A percentile compares a stretch with the other conserved stretches of the same genome.
phyloP scores from a whole-genome alignment of 1,140 invertebrate species.

The Drosophila ananassae region DNA sequence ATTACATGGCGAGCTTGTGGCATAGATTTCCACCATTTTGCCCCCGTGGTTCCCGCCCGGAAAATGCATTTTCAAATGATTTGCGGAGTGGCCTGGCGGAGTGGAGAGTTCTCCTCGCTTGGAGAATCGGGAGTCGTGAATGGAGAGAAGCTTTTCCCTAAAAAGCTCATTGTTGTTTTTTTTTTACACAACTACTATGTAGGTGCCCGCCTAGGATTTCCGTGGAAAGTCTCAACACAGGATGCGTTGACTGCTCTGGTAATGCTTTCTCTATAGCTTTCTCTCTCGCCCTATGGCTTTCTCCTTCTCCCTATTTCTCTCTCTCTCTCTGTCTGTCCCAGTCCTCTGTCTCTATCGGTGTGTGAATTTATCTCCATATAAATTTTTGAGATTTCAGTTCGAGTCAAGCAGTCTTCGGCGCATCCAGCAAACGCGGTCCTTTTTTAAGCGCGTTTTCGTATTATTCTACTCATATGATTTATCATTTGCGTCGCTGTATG shows the following conservation, averaged over 20 bases:
- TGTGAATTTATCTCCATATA: background rate
- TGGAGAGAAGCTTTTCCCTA: constrained; percentile 14
- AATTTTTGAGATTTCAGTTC: constrained; percentile 67
- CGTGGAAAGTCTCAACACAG: constrained; percentile 61
- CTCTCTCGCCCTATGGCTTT: constrained; percentile 39
- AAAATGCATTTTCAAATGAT: constrained; percentile 60
- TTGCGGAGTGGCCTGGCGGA: constrained; percentile 9
- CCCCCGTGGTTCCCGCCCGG: background rate
- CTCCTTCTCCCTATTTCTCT: constrained; percentile 30
- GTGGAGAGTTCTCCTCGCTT: constrained; percentile 34
- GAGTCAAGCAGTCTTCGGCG: constrained; percentile 84
- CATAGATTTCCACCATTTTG: constrained; percentile 35
- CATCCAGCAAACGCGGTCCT: constrained; percentile 84
- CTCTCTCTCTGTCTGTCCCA: constrained; percentile 36
- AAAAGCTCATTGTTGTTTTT: background rate
- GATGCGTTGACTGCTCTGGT: constrained; percentile 52
- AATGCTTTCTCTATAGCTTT: constrained; percentile 1
- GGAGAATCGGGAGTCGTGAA: constrained; percentile 38
- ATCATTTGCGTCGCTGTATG: constrained; percentile 84
- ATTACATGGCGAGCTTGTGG: constrained; percentile 52
- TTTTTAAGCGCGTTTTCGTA: constrained; percentile 84
- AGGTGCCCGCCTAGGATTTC: constrained; percentile 22
- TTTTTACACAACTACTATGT: background rate
- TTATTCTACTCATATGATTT: constrained; percentile 84
- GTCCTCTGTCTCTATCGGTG: constrained; percentile 16